Conservation (phyloP, 2,888 invertebrate genomes). For the Tolmerus cingulatus region DNA sequence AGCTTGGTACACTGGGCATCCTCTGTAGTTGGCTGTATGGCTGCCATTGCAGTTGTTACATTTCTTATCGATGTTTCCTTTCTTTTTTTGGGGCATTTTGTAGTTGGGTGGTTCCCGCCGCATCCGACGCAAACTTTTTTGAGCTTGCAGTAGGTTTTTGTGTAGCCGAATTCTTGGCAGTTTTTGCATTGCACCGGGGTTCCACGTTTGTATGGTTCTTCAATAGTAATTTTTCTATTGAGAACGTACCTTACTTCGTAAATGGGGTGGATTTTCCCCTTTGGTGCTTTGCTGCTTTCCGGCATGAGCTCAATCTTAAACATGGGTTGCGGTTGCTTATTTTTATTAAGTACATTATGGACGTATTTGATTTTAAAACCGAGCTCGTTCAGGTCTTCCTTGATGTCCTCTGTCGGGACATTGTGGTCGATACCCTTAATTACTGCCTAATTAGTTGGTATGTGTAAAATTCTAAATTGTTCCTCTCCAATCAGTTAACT, state of each 20-base stretch:
- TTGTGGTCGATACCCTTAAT: background rate
- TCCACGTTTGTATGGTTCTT: background rate
- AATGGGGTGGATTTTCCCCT: background rate
- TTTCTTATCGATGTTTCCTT: background rate
- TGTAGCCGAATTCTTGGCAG: background rate
- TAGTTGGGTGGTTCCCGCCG: background rate
- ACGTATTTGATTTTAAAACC: background rate
- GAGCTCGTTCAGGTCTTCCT: background rate
- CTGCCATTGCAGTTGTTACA: background rate
- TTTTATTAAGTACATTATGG: background rate
- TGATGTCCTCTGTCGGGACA: background rate
- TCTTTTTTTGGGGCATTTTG: background rate
- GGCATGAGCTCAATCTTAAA: background rate
- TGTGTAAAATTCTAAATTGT: background rate
- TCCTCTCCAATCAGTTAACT: background rate
- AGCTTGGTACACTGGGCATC: background rate
- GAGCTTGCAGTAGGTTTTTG: background rate
- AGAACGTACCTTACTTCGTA: background rate
- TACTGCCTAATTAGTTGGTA: background rate
- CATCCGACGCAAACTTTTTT: background rate
- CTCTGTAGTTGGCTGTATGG: background rate
- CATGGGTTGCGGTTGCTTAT: background rate
- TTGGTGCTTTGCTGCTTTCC: background rate
- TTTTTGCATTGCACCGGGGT: background rate
- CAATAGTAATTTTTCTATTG: background rate